Percentiles rank a stretch among this genome's conserved stretches.
These are phyloP conservation scores for Octodonta nipae DNA, from an alignment of 2,888 invertebrate species.

Conservation along the genomic window DNA sequence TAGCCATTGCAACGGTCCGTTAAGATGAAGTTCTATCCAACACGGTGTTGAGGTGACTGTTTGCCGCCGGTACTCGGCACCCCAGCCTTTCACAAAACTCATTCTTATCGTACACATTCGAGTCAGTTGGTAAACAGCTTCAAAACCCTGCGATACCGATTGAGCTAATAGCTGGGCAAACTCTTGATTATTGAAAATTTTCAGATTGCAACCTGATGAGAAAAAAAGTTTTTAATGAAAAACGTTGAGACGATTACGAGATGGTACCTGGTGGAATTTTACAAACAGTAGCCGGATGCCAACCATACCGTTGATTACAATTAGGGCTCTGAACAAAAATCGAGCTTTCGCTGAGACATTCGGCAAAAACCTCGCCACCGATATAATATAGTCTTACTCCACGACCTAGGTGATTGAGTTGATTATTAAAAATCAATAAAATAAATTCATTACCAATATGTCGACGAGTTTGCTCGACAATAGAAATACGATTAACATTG, in stretches of 20 bases:
- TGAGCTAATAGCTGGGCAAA: constrained; percentile 90
- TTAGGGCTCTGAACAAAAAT: constrained; percentile 98
- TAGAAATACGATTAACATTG: constrained; percentile 91
- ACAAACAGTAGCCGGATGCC: constrained; percentile 97
- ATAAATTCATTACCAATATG: too few relatives aligned
- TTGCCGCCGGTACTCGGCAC: constrained; percentile 89
- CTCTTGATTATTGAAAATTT: constrained; percentile 98
- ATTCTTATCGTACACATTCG: constrained; percentile 98
- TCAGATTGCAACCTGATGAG: constrained; percentile 89
- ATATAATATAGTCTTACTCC: constrained; percentile 95
- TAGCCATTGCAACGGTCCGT: constrained; percentile 94
- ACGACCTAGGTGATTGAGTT: too few relatives aligned
- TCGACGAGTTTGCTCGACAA: constrained; percentile 88
- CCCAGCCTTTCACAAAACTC: constrained; percentile 99
- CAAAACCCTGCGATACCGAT: constrained; percentile 94
- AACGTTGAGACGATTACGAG: too few relatives aligned
- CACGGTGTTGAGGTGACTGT: constrained; percentile 97
- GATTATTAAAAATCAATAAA: too few relatives aligned
- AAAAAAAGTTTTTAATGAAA: too few relatives aligned
- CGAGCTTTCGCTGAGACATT: constrained; percentile 90
- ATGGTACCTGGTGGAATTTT: constrained; percentile 97
- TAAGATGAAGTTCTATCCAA: constrained; percentile 96
- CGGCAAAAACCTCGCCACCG: constrained; percentile 92
- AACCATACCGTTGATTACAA: constrained; percentile 94
- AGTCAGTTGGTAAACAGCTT: constrained; percentile 94